phyloP scores from a whole-genome alignment of 2,888 invertebrate genomes.

The Quadroppia sp. region DNA sequence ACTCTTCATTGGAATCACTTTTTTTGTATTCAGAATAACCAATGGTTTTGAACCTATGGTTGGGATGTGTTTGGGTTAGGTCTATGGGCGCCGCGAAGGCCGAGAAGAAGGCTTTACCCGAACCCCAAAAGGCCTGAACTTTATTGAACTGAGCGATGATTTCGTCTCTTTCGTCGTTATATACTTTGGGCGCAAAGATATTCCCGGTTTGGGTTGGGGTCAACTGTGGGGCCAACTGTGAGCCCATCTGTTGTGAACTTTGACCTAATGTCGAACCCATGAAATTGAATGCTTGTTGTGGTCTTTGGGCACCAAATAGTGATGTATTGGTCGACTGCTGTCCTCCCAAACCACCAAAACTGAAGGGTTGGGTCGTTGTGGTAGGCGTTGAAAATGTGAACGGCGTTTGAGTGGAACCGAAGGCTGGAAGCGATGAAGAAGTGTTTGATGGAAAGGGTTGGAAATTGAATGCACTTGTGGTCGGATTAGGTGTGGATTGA shows the following conservation, averaged over 20 bases:
- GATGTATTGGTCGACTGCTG: not conserved
- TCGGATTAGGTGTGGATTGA: not conserved
- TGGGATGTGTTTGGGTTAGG: constrained; percentile 81
- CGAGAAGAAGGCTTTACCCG: constrained; percentile 72
- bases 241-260: not conserved
- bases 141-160: constrained; percentile 92
- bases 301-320: not conserved
- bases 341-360: constrained; percentile 16
- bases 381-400: constrained; percentile 16
- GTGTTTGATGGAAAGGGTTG: constrained; percentile 15
- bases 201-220: not conserved
- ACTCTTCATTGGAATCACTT: constrained; percentile 32
- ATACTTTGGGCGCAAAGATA: constrained; percentile 58
- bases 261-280: constrained; percentile 17
- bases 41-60: constrained; percentile 57
- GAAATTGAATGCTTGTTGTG: constrained; percentile 8
- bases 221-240: not conserved
- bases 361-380: not conserved
- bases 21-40: constrained; percentile 42
- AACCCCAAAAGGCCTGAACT: constrained; percentile 82
- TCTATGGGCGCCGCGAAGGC: constrained; percentile 69
- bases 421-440: not conserved
- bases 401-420: constrained; percentile 5
- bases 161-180: constrained; percentile 87
- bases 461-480: not conserved